These are phyloP conservation scores for Drosophila ananassae DNA, from an alignment of 1,140 invertebrate species.

Conservation along the genomic window DNA sequence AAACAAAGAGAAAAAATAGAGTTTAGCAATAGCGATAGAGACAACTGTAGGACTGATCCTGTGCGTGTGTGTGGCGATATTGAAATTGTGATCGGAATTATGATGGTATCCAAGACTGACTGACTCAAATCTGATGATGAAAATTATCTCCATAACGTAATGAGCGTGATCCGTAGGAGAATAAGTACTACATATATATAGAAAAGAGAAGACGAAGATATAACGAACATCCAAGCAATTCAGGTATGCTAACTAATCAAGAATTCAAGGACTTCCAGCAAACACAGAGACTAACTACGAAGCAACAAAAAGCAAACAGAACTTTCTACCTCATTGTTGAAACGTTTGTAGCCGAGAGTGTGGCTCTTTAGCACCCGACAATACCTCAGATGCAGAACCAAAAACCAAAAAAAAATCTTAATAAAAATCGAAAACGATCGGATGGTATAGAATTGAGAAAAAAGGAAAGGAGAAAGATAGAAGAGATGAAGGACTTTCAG, in stretches of 20 bases:
- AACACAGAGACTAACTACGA: conserved; percentile 55
- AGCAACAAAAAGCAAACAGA: conserved; percentile 55
- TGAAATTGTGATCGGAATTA: conserved; percentile 52
- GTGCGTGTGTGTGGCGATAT: conserved; percentile 56
- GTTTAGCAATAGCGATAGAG: conserved; percentile 15
- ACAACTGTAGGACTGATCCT: conserved; percentile 57
- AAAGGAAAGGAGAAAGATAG: conserved; percentile 10
- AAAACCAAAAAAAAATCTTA: conserved; percentile 16
- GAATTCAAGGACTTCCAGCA: conserved; percentile 79
- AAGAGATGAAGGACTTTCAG: conserved; percentile 46
- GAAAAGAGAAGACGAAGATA: background rate
- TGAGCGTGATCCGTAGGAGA: conserved; percentile 30
- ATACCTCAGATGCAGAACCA: conserved; percentile 69
- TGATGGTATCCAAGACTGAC: conserved; percentile 39
- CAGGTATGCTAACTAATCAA: conserved; percentile 76
- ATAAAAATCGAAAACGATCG: conserved; percentile 2
- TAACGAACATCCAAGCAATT: conserved; percentile 75
- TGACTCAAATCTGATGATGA: conserved; percentile 35
- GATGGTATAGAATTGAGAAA: conserved; percentile 11
- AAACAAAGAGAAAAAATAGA: conserved; percentile 1
- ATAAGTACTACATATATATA: conserved; percentile 42
- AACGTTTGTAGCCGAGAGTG: conserved; percentile 55
- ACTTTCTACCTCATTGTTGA: conserved; percentile 81
- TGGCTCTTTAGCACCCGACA: conserved; percentile 67
- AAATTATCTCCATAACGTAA: conserved; percentile 35